Base-by-base conservation (phyloP, 2,113 vertebrate genomes). In the Sigmodon hispidus region DNA sequence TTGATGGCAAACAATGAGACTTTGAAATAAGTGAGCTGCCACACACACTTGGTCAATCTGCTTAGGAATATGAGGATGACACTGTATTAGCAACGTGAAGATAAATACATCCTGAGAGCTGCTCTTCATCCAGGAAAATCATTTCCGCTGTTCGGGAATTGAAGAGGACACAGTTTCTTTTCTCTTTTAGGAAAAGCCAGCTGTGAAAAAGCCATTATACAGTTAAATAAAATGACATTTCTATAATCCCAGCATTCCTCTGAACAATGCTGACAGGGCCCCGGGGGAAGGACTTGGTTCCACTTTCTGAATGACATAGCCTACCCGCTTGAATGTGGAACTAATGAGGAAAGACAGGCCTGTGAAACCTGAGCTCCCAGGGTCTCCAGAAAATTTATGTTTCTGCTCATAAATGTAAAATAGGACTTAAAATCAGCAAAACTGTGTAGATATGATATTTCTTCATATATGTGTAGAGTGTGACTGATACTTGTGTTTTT, bases 361-460 rank as follows among this genome's bases (percentile, higher is more conserved):
- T 97, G 92, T 98, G 97, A 98, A 98, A 98, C 11, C 15, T 89
- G 96, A 98, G 76, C 94, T 91, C 76, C 48, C 52, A 96, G 92
- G n/a, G n/a, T 97, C 89, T 97, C 96, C 96, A 97, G 89, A 97
- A 91, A 93, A 5, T 0, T 87, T 72, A 29, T 1, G 57, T 70
- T 81, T 91, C 91, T 95, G 26, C 45, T 84, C 55, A 77, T 75
- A 88, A 91, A 93, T 95, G 45, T 93, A 70, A 91, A 94, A 81
- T 7, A 26, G 50, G 36, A 34, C 59, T 85, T 91, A 26, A 26
- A 73, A 65, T 59, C 76, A 80, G 70, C 79, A 94, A 87, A 92
- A 21, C 21, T 52, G 45, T 57, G 50, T 77, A 92, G 73, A 90
- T 52, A 19, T 65, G 26, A 55, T 26, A 79, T 77, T 89, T 90